A percentile compares a stretch with the other conserved stretches of the same genome.
Evolutionary conservation across 2,797 vertebrate species (phyloP).

Genomic region (Channallabes apus): DNA sequence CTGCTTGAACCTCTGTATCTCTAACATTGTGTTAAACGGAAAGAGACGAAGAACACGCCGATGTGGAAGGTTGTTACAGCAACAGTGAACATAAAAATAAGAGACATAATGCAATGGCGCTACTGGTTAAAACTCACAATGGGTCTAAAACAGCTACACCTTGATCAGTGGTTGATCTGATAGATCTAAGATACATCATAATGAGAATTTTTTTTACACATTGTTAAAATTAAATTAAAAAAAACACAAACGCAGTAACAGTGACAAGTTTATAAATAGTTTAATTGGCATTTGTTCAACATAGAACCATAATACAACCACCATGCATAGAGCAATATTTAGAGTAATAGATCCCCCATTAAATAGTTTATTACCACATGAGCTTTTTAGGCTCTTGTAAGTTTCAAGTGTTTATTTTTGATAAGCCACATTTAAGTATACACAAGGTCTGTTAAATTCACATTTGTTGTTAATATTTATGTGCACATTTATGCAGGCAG

Average conservation of each 20-base stretch:
- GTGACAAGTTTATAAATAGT: neutral
- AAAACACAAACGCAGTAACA: neutral
- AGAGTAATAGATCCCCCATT: neutral
- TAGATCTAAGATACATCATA: neutral
- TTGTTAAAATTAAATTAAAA: too few relatives aligned
- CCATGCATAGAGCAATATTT: neutral
- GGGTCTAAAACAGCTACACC: too few relatives aligned
- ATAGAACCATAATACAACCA: neutral
- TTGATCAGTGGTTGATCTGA: too few relatives aligned
- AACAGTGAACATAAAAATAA: too few relatives aligned
- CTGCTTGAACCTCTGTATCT: too few relatives aligned
- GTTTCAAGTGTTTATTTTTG: neutral
- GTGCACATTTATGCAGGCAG: neutral
- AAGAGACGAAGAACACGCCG: too few relatives aligned
- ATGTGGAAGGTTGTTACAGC: too few relatives aligned
- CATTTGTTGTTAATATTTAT: neutral
- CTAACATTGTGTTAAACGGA: too few relatives aligned
- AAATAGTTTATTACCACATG: neutral
- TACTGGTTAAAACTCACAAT: too few relatives aligned
- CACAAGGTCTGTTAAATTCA: neutral
- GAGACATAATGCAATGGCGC: too few relatives aligned
- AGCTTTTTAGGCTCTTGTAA: neutral
- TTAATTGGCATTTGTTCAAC: constrained; percentile 14
- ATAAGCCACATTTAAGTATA: neutral
- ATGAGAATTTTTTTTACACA: neutral